Conservation (phyloP, 2,888 invertebrate species). For the Polydrusus pterygomalis region DNA sequence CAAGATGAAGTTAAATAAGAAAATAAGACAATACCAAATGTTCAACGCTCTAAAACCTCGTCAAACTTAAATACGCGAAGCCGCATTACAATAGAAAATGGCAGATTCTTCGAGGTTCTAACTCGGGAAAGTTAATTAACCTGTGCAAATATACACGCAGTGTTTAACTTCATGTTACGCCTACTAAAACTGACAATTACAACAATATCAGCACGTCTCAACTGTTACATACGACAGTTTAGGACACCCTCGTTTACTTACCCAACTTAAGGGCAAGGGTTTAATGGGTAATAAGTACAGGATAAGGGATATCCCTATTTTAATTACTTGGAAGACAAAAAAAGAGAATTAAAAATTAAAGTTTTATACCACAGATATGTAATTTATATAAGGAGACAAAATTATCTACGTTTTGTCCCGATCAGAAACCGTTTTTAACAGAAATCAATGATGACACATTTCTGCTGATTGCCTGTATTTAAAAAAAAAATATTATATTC, state of each 20-base stretch:
- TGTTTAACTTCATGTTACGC: constrained; percentile 59
- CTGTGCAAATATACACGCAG: constrained; percentile 54
- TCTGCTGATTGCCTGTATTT: too few species aligned
- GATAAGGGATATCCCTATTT: background rate
- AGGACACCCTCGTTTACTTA: constrained; percentile 24
- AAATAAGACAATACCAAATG: constrained; percentile 26
- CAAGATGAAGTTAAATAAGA: constrained; percentile 18
- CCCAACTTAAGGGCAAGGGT: background rate
- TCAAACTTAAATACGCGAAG: constrained; percentile 8
- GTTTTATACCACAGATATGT: too few species aligned
- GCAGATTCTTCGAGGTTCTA: constrained; percentile 26
- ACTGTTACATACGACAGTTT: constrained; percentile 22
- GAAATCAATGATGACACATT: too few species aligned
- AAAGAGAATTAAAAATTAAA: background rate
- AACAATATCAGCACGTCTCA: constrained; percentile 58
- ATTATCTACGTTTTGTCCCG: too few species aligned
- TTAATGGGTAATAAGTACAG: background rate
- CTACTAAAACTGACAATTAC: constrained; percentile 62
- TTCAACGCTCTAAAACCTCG: constrained; percentile 5
- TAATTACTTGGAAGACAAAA: background rate
- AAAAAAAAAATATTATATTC: too few species aligned
- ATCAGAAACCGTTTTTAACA: too few species aligned
- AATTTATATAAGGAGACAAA: too few species aligned
- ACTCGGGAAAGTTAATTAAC: constrained; percentile 50
- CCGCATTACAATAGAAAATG: constrained; percentile 32